These are phyloP conservation scores for Lasioglossum baleicum DNA, from an alignment of 1,140 invertebrate genomes.

Conservation along the genomic window DNA sequence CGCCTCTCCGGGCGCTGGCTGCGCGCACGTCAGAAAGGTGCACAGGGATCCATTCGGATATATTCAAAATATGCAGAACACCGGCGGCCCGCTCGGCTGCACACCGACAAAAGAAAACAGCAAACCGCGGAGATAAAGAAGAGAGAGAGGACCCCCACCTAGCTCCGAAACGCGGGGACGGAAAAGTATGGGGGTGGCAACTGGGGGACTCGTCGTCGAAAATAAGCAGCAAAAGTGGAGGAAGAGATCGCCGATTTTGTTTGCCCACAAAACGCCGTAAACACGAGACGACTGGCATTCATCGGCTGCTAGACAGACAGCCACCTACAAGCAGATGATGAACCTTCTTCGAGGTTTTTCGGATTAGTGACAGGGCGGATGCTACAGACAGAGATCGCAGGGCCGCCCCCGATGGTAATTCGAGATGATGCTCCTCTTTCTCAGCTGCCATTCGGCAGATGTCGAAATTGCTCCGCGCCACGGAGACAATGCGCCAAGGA, in stretches of 20 bases:
- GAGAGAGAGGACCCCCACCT: slow-evolving; percentile 9
- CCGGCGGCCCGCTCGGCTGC: slow-evolving; percentile 54
- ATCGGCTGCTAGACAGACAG: slow-evolving; percentile 47
- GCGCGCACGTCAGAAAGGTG: slow-evolving; percentile 1
- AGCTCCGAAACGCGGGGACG: slow-evolving; percentile 23
- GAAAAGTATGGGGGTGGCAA: neutral
- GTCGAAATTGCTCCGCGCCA: slow-evolving; percentile 51
- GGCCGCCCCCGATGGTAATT: slow-evolving; percentile 46
- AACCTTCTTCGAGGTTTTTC: slow-evolving; percentile 55
- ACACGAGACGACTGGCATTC: slow-evolving; percentile 56
- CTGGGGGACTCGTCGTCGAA: neutral
- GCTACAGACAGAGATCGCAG: slow-evolving; percentile 26
- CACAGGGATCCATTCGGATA: slow-evolving; percentile 38
- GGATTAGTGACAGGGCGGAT: slow-evolving; percentile 53
- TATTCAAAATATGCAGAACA: slow-evolving; percentile 67
- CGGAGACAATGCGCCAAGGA: slow-evolving; percentile 55
- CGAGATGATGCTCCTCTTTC: slow-evolving; percentile 57
- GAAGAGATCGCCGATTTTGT: slow-evolving; percentile 61
- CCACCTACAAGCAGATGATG: slow-evolving; percentile 64
- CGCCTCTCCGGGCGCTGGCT: neutral
- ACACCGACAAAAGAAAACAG: slow-evolving; percentile 59
- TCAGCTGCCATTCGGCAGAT: slow-evolving; percentile 63
- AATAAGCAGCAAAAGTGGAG: slow-evolving; percentile 47
- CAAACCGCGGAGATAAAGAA: slow-evolving; percentile 48
- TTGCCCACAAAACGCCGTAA: slow-evolving; percentile 58